phyloP scores from a whole-genome alignment of 2,113 vertebrate genomes.

The Pelmatolapia mariae region DNA sequence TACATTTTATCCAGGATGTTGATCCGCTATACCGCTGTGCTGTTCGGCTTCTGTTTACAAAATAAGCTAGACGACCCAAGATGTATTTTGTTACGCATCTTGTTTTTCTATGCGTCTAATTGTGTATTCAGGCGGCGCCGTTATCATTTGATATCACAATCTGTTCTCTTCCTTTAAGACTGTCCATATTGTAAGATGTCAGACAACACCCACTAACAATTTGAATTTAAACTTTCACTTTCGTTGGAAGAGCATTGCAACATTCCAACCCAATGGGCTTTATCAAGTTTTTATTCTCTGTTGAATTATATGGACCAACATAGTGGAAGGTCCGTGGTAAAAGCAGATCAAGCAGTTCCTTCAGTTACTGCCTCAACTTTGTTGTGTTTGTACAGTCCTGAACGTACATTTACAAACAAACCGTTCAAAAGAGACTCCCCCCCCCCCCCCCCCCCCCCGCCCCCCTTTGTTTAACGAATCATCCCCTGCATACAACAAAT shows the following conservation, averaged over 20 bases:
- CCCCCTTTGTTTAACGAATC: neutral
- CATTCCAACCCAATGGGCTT: neutral
- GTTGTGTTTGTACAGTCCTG: neutral
- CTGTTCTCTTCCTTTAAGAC: neutral
- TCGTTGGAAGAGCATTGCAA: neutral
- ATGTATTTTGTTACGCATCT: rapidly evolving
- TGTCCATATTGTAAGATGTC: neutral
- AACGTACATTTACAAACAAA: neutral
- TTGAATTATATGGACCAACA: neutral
- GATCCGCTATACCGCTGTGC: neutral
- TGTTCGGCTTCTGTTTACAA: neutral
- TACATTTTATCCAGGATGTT: neutral
- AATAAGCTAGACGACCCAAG: neutral
- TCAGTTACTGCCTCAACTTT: neutral
- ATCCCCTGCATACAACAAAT: neutral
- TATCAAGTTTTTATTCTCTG: neutral
- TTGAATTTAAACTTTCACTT: neutral
- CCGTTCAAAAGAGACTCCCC: neutral
- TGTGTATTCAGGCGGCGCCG: neutral
- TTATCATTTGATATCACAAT: neutral
- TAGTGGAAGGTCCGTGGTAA: neutral
- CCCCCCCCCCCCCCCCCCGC: rapidly evolving
- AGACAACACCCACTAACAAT: neutral
- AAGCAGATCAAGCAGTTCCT: neutral
- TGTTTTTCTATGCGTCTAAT: neutral